Percentiles rank a stretch among this genome's conserved stretches.
Conservation (phyloP, 2,888 invertebrate species). For the Oeneis ivallda region DNA sequence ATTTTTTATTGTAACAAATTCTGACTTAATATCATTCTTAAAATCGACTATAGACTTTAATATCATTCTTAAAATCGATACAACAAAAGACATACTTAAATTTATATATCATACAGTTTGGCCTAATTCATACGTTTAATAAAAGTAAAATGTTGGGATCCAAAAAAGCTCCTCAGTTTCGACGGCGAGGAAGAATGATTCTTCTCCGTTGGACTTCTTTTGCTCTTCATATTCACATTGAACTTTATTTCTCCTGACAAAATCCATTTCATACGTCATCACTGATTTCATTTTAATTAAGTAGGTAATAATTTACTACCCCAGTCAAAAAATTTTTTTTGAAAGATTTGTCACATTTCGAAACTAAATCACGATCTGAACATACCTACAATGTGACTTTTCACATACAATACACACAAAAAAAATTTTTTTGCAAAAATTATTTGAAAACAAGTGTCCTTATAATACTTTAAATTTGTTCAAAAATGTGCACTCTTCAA, state of each 20-base stretch:
- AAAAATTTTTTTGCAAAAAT: too few species aligned
- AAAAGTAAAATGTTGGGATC: conserved; percentile 55
- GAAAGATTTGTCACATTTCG: neutral
- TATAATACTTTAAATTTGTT: too few species aligned
- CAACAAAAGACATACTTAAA: too few species aligned
- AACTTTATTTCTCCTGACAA: neutral
- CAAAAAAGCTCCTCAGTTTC: conserved; percentile 56
- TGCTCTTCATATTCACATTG: conserved; percentile 41
- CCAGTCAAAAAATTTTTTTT: neutral
- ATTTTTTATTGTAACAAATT: neutral
- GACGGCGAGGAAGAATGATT: conserved; percentile 47
- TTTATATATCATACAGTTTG: neutral
- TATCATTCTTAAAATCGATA: too few species aligned
- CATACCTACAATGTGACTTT: too few species aligned
- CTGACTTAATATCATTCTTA: too few species aligned
- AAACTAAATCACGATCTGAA: neutral
- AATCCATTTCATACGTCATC: conserved; percentile 20
- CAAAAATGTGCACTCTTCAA: too few species aligned
- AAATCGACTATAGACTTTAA: too few species aligned
- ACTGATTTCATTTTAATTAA: conserved; percentile 19
- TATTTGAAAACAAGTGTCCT: too few species aligned
- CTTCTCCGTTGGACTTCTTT: conserved; percentile 61
- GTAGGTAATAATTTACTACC: neutral
- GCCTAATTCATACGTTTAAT: conserved; percentile 48
- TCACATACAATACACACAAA: too few species aligned